Conservation (phyloP, 2,113 vertebrate species). For the Crotalus horridus region DNA sequence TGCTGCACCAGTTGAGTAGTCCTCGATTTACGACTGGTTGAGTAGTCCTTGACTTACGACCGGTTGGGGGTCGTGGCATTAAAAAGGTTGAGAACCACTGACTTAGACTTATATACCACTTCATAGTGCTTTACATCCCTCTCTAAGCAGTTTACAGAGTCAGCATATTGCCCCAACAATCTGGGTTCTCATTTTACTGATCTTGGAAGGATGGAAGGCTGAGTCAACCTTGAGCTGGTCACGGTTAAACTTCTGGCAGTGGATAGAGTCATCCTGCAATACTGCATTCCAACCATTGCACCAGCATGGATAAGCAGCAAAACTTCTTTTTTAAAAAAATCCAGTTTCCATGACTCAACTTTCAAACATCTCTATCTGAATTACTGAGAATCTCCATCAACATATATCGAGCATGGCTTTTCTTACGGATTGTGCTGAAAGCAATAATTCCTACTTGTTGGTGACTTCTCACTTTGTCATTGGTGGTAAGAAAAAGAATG, state of each 20-base stretch:
- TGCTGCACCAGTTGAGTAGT: too few relatives aligned
- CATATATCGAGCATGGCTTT: background rate
- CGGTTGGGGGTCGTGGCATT: too few relatives aligned
- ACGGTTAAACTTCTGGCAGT: background rate
- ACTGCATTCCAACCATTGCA: background rate
- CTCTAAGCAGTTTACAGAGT: background rate
- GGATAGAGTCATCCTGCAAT: background rate
- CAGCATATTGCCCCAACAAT: background rate
- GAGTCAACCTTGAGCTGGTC: background rate
- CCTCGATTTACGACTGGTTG: too few relatives aligned
- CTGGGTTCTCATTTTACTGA: background rate
- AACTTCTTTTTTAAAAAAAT: background rate
- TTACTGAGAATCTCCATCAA: background rate
- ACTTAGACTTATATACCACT: background rate
- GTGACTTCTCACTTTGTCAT: background rate
- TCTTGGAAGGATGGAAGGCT: background rate
- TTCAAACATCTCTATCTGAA: background rate
- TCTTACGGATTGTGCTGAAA: slow-evolving; percentile 19
- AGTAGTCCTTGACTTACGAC: too few relatives aligned
- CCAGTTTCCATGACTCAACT: background rate
- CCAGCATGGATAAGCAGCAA: background rate
- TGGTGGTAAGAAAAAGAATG: background rate
- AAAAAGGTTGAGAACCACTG: too few relatives aligned
- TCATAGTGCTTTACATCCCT: background rate
- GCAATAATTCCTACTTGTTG: background rate